phyloP scores from a whole-genome alignment of 2,888 invertebrate species.

The Amblyjoppa fuscipennis region DNA sequence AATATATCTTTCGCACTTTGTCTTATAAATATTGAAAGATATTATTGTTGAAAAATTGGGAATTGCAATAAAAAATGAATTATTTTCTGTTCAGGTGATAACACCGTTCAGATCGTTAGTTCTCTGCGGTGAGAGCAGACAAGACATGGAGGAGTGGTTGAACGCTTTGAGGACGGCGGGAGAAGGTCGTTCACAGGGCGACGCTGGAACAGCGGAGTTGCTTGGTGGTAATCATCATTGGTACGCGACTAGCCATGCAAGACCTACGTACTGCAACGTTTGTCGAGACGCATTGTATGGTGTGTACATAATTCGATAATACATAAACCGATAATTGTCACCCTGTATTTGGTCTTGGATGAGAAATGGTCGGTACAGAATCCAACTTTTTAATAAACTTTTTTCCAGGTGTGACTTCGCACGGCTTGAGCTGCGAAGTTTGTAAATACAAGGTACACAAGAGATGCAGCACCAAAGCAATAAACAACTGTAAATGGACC shows the following conservation, averaged over 20 bases:
- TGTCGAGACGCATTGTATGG: slow-evolving; percentile 95
- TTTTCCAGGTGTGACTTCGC: slow-evolving; percentile 94
- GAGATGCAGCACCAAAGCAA: slow-evolving; percentile 96
- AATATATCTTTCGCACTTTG: too few relatives aligned
- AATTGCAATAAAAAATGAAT: neutral
- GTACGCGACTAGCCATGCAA: slow-evolving; percentile 97
- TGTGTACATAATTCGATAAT: slow-evolving; percentile 70
- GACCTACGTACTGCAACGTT: slow-evolving; percentile 98
- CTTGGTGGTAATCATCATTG: slow-evolving; percentile 91
- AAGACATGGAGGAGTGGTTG: slow-evolving; percentile 98
- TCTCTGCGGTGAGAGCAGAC: slow-evolving; percentile 92
- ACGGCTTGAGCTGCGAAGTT: slow-evolving; percentile 98
- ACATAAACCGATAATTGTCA: neutral
- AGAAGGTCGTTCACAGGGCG: slow-evolving; percentile 86
- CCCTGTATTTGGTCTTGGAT: neutral
- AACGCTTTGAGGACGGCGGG: slow-evolving; percentile 92
- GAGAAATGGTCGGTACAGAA: neutral
- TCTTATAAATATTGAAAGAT: neutral
- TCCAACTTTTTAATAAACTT: slow-evolving; percentile 16
- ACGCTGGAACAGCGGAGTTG: slow-evolving; percentile 88
- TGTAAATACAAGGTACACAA: slow-evolving; percentile 99
- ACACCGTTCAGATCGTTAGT: slow-evolving; percentile 92
- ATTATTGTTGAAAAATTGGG: neutral
- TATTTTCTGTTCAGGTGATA: slow-evolving; percentile 87
- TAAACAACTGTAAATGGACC: slow-evolving; percentile 99